Percentiles rank a stretch among this genome's conserved stretches.
These are phyloP conservation scores for Ptychodera flava DNA, from an alignment of 35 echinoderm and acorn worm genomes.

Conservation along the genomic window DNA sequence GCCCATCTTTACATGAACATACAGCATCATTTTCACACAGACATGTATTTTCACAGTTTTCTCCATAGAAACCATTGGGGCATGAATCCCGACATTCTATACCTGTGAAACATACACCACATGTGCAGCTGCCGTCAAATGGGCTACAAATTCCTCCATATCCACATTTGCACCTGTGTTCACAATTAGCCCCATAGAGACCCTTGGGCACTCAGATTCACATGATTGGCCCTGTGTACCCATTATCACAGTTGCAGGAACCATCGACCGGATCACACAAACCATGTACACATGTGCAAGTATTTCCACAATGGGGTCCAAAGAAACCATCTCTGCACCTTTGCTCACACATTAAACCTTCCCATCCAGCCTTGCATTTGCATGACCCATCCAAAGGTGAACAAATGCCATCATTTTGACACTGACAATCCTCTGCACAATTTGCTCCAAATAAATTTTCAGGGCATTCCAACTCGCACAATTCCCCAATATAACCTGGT, in stretches of 20 bases:
- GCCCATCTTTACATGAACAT: neutral
- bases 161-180: conserved; percentile 39
- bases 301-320: neutral
- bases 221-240: neutral
- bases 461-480: conserved; percentile 57
- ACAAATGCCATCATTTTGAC: conserved; percentile 25
- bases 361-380: neutral
- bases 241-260: conserved; percentile 21
- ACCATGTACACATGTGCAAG: conserved; percentile 74
- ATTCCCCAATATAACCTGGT: conserved; percentile 40
- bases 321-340: neutral
- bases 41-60: neutral
- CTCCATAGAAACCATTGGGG: neutral
- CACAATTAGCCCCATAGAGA: conserved; percentile 39
- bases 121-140: neutral
- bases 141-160: conserved; percentile 1
- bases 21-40: neutral
- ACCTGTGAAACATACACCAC: neutral
- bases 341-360: neutral
- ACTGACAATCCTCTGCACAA: conserved; percentile 43
- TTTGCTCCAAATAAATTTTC: conserved; percentile 24
- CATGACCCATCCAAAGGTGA: neutral
- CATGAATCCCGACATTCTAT: neutral
- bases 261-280: conserved; percentile 66
- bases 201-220: neutral